Conservation (phyloP, 2,888 invertebrate species). For the Malthinus flaveolus region DNA sequence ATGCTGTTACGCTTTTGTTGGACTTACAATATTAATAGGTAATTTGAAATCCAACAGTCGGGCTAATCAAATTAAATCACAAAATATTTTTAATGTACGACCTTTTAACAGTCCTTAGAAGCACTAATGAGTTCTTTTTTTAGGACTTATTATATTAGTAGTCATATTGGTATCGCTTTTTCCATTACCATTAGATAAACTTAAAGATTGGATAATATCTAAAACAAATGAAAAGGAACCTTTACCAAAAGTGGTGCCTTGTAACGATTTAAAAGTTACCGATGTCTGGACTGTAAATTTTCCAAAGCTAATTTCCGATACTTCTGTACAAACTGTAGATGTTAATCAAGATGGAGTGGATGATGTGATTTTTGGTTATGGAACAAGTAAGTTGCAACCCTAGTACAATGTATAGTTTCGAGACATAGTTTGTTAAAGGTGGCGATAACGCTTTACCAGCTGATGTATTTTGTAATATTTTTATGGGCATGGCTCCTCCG, state of each 20-base stretch:
- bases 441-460: slow-evolving; percentile 60
- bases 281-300: slow-evolving; percentile 71
- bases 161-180: slow-evolving; percentile 67
- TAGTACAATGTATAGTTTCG: neutral
- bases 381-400: slow-evolving; percentile 61
- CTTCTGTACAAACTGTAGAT: slow-evolving; percentile 71
- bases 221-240: slow-evolving; percentile 37
- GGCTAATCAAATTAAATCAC: too few species aligned
- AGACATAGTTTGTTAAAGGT: slow-evolving; percentile 42
- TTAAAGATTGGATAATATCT: slow-evolving; percentile 62
- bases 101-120: too few species aligned
- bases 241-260: slow-evolving; percentile 57
- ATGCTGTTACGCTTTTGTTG: slow-evolving; percentile 66
- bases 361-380: slow-evolving; percentile 77
- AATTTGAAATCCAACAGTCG: slow-evolving; percentile 36
- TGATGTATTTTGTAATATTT: slow-evolving; percentile 65
- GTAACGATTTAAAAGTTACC: slow-evolving; percentile 61
- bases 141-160: slow-evolving; percentile 65
- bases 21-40: slow-evolving; percentile 63
- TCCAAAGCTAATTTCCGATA: slow-evolving; percentile 73
- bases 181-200: slow-evolving; percentile 64
- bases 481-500: slow-evolving; percentile 65
- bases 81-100: too few species aligned
- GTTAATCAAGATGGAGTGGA: slow-evolving; percentile 71
- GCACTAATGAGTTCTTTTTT: slow-evolving; percentile 34